Evolutionary conservation across 1,140 invertebrate genomes (phyloP), one percentile per base, ranked within the genome.

Genomic region (Macrotrachela quadricornifera): DNA sequence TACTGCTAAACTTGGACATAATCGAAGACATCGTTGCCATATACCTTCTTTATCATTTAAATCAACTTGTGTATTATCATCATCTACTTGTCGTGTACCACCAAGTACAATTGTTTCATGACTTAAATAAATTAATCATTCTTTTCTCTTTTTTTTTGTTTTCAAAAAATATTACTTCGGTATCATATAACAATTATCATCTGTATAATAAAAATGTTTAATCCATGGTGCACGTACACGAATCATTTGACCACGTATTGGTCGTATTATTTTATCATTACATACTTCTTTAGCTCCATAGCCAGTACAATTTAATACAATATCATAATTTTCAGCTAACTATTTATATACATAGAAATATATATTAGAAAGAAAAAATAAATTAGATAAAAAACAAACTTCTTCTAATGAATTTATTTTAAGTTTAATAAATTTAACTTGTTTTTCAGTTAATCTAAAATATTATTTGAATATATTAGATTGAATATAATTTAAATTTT

Each of bases 271-370:
- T 3, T 42, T 10, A 42, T 94, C 88, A 37, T 76, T 71, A 57
- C 80, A 81, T 17, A 95, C 70, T 58, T 75, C 65, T 62, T 77
- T 77, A 12, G 85, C 78, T 9, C 81, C 82, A 39, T 91, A 69
- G 3, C 87, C 88, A 0, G 80, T 76, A 62, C 87, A 92, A 64
- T 94, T 95, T 1, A 94, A 76, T 36, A 90, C 72, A 6, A 85
- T 67, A 66, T 91, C 79, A 63, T 75, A 86, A 45, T 78, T 48
- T 10, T 55, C 59, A 30, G 51, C 50, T 18, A 65, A 55, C 60
- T 64, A 41, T 41, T n/a, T n/a, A n/a, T n/a, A n/a, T n/a, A n/a
- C n/a, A 1, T 36, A 46, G 38, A 18, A 53, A 38, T 10, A 4
- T 36, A 46, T 37, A 47, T 17, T n/a, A 8, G n/a, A 13, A 42